Conservation (phyloP, 2,113 vertebrate species). For the Smithornis capensis region DNA sequence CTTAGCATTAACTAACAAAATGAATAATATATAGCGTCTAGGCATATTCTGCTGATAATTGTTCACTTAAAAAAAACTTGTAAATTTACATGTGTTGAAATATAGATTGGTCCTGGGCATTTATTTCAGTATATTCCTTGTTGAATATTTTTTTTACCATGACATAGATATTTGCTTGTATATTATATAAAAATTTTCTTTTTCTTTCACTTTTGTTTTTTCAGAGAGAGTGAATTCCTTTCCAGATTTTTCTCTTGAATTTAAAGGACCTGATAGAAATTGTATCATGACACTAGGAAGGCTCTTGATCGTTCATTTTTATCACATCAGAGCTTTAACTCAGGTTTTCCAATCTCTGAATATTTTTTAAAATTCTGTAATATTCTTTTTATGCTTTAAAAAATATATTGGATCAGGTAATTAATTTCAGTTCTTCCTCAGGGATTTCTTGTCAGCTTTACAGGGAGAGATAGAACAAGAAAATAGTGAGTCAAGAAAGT, state of each 20-base stretch:
- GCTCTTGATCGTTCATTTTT: background rate
- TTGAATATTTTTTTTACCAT: background rate
- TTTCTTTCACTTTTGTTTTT: background rate
- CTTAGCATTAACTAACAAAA: background rate
- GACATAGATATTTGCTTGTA: background rate
- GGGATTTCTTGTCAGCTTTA: background rate
- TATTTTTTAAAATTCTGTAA: background rate
- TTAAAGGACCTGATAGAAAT: background rate
- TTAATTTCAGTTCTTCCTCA: background rate
- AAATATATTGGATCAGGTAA: background rate
- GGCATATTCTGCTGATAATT: background rate
- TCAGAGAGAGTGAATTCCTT: background rate
- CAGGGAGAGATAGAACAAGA: background rate
- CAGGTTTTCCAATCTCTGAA: background rate
- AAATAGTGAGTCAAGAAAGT: background rate
- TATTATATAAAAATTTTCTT: background rate
- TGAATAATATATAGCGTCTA: background rate
- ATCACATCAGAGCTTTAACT: background rate
- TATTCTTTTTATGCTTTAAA: background rate
- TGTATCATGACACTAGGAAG: background rate
- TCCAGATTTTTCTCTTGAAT: background rate
- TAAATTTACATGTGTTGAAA: background rate
- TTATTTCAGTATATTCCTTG: background rate
- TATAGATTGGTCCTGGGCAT: background rate
- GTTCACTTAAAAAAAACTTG: background rate